Percentiles rank a stretch among this genome's conserved stretches.
Evolutionary conservation across 2,113 vertebrate species (phyloP).

Genomic region (Chaenogobius annularis): DNA sequence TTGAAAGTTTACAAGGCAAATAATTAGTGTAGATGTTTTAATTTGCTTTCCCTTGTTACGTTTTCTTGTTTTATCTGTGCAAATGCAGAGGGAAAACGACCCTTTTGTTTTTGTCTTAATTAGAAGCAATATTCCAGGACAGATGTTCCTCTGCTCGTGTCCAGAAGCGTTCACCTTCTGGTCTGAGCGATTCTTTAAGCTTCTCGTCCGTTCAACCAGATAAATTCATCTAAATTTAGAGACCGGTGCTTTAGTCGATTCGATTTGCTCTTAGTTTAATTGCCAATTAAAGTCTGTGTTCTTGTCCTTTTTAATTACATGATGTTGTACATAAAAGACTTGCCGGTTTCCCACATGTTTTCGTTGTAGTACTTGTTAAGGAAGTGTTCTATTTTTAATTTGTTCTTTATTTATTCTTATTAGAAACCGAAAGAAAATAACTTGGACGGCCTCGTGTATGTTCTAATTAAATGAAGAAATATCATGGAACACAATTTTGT

Average conservation of each 20-base stretch:
- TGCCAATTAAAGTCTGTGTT: neutral
- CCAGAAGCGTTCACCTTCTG: conserved; percentile 22
- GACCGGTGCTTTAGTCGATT: neutral
- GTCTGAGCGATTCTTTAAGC: neutral
- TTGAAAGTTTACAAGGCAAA: too few species aligned
- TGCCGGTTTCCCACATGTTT: neutral
- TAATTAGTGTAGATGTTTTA: too few species aligned
- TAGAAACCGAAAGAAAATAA: neutral
- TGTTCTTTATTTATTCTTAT: too few species aligned
- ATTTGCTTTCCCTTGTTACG: too few species aligned
- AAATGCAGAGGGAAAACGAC: neutral
- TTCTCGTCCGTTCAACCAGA: neutral
- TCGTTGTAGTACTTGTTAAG: too few species aligned
- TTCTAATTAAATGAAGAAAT: too few species aligned
- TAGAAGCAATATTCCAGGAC: conserved; percentile 38
- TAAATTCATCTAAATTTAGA: neutral
- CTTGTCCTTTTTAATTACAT: neutral
- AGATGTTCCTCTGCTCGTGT: conserved; percentile 37
- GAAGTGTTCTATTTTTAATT: too few species aligned
- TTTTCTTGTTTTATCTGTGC: too few species aligned
- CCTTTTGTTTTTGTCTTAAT: neutral
- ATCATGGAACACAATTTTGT: too few species aligned
- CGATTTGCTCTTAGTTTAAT: neutral
- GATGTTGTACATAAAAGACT: neutral
- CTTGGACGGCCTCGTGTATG: too few species aligned